phyloP scores from a whole-genome alignment of 2,797 vertebrate genomes.

The Coluber constrictor region DNA sequence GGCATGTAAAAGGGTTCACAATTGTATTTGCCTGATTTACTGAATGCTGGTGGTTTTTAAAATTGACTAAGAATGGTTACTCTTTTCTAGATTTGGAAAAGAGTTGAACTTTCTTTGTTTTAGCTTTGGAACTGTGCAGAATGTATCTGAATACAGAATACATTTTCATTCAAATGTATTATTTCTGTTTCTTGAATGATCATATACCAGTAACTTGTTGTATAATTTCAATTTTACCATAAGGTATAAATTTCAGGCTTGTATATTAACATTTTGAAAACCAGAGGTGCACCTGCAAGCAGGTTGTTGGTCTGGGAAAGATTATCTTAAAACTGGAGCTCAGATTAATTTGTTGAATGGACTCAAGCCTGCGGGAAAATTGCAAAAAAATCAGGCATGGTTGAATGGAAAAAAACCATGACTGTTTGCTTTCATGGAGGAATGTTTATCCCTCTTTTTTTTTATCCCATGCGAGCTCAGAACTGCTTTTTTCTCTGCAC shows the following conservation, averaged over 20 bases:
- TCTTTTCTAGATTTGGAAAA: neutral
- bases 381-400: constrained; percentile 76
- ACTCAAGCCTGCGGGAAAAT: constrained; percentile 72
- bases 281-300: constrained; percentile 75
- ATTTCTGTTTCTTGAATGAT: constrained; percentile 4
- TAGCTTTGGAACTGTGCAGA: neutral
- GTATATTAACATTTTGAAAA: constrained; percentile 64
- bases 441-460: constrained; percentile 70
- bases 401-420: constrained; percentile 74
- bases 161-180: constrained; percentile 2
- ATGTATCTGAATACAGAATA: neutral
- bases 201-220: constrained; percentile 8
- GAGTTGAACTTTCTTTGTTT: neutral
- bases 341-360: constrained; percentile 79
- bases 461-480: constrained; percentile 59
- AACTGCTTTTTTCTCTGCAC: constrained; percentile 36
- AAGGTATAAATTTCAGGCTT: constrained; percentile 53
- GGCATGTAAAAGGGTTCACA: neutral
- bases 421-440: constrained; percentile 77
- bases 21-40: neutral
- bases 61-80: neutral
- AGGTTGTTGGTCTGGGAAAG: constrained; percentile 71
- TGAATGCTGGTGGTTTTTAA: neutral
- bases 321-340: constrained; percentile 78
- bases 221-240: neutral